Conservation (phyloP, 1,140 invertebrate species). For the Campoletis sonorensis region DNA sequence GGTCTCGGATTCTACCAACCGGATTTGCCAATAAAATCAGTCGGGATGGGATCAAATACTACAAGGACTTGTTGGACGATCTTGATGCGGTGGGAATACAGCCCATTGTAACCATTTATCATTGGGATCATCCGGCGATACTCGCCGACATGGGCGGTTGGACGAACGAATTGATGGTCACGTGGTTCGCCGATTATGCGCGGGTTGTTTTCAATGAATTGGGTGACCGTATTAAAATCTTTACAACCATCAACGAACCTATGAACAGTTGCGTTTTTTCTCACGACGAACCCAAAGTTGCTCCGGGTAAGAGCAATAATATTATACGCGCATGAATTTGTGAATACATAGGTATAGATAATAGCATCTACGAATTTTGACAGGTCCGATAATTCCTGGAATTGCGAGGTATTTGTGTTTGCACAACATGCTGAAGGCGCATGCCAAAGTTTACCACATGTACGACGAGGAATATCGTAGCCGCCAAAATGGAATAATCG, state of each 20-base stretch:
- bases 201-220: slow-evolving; percentile 78
- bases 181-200: slow-evolving; percentile 81
- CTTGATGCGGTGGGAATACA: slow-evolving; percentile 79
- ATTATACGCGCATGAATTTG: too few species aligned
- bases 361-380: too few species aligned
- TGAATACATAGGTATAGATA: too few species aligned
- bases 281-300: too few species aligned
- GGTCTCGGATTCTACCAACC: slow-evolving; percentile 78
- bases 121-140: slow-evolving; percentile 83
- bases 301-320: too few species aligned
- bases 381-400: not conserved
- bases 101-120: slow-evolving; percentile 84
- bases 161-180: slow-evolving; percentile 79
- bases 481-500: slow-evolving; percentile 43
- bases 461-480: slow-evolving; percentile 40
- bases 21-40: slow-evolving; percentile 77
- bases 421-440: slow-evolving; percentile 77
- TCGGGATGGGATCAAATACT: slow-evolving; percentile 78
- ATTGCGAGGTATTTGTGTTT: slow-evolving; percentile 73
- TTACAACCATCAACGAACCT: too few species aligned
- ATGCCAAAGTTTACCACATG: slow-evolving; percentile 75
- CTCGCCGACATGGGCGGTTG: slow-evolving; percentile 82
- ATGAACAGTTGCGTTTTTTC: too few species aligned
- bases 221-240: slow-evolving; percentile 78
- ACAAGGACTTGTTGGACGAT: slow-evolving; percentile 80